Evolutionary conservation across 1,140 invertebrate species (phyloP), one percentile per base, ranked within the genome.

Genomic region (Ylistrum balloti): DNA sequence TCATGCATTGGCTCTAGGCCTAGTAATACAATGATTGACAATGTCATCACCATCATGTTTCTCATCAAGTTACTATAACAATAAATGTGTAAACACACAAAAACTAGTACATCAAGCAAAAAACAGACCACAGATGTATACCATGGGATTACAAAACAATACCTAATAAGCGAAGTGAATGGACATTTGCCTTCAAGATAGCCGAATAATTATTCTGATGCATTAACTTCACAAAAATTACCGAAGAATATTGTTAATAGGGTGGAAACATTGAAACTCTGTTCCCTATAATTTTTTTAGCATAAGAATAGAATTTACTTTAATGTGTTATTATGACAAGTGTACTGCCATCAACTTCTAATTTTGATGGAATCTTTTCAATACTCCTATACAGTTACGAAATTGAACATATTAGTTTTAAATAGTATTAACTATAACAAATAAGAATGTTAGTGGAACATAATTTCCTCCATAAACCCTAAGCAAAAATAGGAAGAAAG

Each of bases 11-110:
- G 56, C 56, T 74, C 56, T 74, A n/a, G 56, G 56, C 56, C 56
- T 74, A 74, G 56, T 28, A 74, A 74, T 74, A 74, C 56, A 74
- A 74, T 74, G 56, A 74, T n/a, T 74, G 56, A 74, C 56, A 74
- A 74, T 74, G 56, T 74, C 56, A 74, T 74, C 28, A 74, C 56
- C 56, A 74, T 74, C 56, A 74, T 74, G 56, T 74, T 74, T 74
- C 56, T 74, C 56, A 74, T 74, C 56, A 74, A 74, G 56, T 74
- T 74, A 74, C 56, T 74, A 74, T 74, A 74, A 74, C 56, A 74
- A 74, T 74, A 74, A 74, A 74, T 74, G 56, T 74, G 56, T 74
- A 17, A 74, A 74, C 56, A 74, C 56, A 74, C 56, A 74, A 74
- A 74, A 74, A 74, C 56, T 74, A 74, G 56, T 74, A 74, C 56